These are phyloP conservation scores for Otolemur garnettii DNA, from an alignment of 2,113 vertebrate species.

Conservation along the genomic window DNA sequence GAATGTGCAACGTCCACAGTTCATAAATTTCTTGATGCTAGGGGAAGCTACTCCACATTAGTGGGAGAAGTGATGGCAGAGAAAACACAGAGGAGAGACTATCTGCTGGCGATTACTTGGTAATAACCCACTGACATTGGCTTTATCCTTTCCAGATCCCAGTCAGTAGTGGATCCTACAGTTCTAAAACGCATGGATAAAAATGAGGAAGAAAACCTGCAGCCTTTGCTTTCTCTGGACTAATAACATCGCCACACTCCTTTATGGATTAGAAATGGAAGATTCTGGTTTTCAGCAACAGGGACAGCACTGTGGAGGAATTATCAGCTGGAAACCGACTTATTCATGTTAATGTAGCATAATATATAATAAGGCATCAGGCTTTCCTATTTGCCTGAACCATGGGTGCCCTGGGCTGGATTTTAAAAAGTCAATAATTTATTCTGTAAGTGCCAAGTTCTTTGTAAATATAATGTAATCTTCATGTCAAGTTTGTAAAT, in stretches of 20 bases:
- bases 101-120: background rate
- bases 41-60: background rate
- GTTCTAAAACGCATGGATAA: constrained; percentile 96
- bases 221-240: constrained; percentile 98
- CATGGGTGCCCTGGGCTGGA: constrained; percentile 84
- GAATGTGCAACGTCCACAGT: background rate
- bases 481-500: constrained; percentile 87
- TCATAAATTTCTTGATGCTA: constrained; percentile 43
- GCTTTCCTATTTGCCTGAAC: constrained; percentile 85
- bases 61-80: background rate
- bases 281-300: constrained; percentile 83
- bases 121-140: background rate
- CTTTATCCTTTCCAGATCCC: constrained; percentile 91
- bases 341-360: constrained; percentile 89
- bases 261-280: constrained; percentile 79
- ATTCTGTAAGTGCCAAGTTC: constrained; percentile 97
- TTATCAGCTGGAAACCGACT: constrained; percentile 85
- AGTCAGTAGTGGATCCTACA: constrained; percentile 97
- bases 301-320: constrained; percentile 82
- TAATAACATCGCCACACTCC: constrained; percentile 84
- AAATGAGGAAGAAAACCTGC: constrained; percentile 98
- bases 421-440: constrained; percentile 87
- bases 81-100: background rate
- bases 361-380: constrained; percentile 84
- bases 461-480: constrained; percentile 92